phyloP scores from a whole-genome alignment of 2,888 invertebrate genomes.

The Rutpela maculata region DNA sequence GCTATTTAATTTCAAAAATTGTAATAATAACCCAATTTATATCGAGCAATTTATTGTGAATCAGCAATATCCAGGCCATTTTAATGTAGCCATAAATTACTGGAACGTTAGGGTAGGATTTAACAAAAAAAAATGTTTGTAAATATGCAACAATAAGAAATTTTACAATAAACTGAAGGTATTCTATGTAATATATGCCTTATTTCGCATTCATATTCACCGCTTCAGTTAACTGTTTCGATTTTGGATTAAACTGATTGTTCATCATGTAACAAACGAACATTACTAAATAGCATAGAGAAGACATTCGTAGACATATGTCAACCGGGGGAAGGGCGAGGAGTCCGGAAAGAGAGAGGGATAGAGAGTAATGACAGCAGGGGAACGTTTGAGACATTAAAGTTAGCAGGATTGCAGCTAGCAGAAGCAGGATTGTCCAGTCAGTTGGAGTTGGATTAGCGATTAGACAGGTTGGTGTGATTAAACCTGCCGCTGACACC shows the following conservation, averaged over 20 bases:
- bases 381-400: slow-evolving; percentile 36
- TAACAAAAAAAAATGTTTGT: too few species aligned
- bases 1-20: too few species aligned
- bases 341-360: slow-evolving; percentile 33
- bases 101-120: too few species aligned
- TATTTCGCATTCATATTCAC: neutral
- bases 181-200: too few species aligned
- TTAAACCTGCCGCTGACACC: slow-evolving; percentile 64
- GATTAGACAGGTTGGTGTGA: slow-evolving; percentile 63
- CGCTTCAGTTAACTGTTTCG: neutral
- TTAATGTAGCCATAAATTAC: too few species aligned
- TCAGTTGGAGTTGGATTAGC: slow-evolving; percentile 56
- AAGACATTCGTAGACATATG: slow-evolving; percentile 57
- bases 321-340: slow-evolving; percentile 48
- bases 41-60: too few species aligned
- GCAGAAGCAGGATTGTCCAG: slow-evolving; percentile 43
- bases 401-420: slow-evolving; percentile 42
- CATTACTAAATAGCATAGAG: slow-evolving; percentile 22
- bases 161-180: too few species aligned
- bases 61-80: too few species aligned
- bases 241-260: neutral
- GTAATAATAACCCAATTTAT: too few species aligned
- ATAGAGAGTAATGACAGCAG: slow-evolving; percentile 37
- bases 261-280: neutral
- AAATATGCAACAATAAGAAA: too few species aligned